Conservation (phyloP, 2,113 vertebrate species). For the Calidris pugnax region DNA sequence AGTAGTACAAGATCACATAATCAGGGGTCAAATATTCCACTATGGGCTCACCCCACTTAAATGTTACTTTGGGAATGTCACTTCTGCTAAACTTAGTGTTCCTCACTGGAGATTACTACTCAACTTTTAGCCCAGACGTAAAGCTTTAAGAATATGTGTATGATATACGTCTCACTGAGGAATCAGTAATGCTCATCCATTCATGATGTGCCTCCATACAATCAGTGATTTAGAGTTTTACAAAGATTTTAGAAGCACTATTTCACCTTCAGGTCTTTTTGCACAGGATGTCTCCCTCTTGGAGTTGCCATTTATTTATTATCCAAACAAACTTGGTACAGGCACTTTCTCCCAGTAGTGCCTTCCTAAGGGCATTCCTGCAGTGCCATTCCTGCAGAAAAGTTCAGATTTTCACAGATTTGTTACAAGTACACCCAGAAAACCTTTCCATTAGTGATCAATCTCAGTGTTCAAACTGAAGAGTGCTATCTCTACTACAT, state of each 20-base stretch:
- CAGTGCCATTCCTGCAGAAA: background rate
- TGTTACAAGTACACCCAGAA: background rate
- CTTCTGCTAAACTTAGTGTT: background rate
- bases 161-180: background rate
- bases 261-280: background rate
- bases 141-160: background rate
- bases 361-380: background rate
- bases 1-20: background rate
- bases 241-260: background rate
- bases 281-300: background rate
- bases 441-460: background rate
- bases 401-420: background rate
- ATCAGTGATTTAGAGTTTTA: background rate
- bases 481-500: background rate
- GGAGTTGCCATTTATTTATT: background rate
- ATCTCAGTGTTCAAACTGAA: background rate
- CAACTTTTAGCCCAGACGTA: background rate
- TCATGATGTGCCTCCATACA: background rate
- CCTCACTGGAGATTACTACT: background rate
- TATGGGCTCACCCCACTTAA: background rate
- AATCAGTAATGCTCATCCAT: background rate
- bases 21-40: background rate
- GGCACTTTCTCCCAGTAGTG: background rate
- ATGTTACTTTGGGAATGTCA: background rate
- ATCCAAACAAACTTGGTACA: background rate